Evolutionary conservation across 2,797 vertebrate genomes (phyloP).

Genomic region (Clarias laeviceps): DNA sequence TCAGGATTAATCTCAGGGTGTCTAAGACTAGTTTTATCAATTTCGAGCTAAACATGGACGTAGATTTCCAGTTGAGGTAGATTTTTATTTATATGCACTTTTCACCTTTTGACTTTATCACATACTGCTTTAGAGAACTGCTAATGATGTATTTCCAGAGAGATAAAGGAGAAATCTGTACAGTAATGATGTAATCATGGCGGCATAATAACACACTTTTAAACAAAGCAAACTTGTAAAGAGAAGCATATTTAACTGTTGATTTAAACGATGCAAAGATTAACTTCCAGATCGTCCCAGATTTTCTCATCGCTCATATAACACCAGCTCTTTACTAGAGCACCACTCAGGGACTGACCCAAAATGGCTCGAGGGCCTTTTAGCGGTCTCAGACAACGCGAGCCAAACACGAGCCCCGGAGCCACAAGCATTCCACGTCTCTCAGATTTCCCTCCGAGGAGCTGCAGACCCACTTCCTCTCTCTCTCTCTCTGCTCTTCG

Average conservation of each 20-base stretch:
- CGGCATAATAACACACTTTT: not conserved
- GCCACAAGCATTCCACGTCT: conserved; percentile 18
- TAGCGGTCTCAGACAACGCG: not conserved
- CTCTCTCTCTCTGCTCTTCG: not conserved
- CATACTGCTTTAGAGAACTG: not conserved
- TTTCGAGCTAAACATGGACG: conserved; percentile 10
- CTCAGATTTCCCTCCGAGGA: conserved; percentile 29
- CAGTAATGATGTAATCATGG: not conserved
- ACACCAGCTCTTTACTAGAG: conserved; percentile 33
- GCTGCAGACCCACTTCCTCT: conserved; percentile 28
- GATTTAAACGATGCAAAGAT: not conserved
- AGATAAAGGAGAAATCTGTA: not conserved
- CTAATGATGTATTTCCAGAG: not conserved
- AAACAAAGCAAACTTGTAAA: not conserved
- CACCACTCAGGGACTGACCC: conserved; percentile 29
- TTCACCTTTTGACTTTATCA: not conserved
- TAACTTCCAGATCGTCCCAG: conserved; percentile 8
- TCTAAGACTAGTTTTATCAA: conserved; percentile 16
- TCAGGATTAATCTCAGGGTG: conserved; percentile 32
- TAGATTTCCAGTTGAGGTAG: not conserved
- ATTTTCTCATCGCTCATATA: conserved; percentile 26
- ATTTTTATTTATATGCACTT: not conserved
- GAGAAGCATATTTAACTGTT: not conserved
- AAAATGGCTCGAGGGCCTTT: conserved; percentile 35
- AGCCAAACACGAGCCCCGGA: conserved; percentile 28